A percentile compares a stretch with the other conserved stretches of the same genome.
These are phyloP conservation scores for Rhinoderma darwinii DNA, from an alignment of 2,113 vertebrate species.

Conservation along the genomic window DNA sequence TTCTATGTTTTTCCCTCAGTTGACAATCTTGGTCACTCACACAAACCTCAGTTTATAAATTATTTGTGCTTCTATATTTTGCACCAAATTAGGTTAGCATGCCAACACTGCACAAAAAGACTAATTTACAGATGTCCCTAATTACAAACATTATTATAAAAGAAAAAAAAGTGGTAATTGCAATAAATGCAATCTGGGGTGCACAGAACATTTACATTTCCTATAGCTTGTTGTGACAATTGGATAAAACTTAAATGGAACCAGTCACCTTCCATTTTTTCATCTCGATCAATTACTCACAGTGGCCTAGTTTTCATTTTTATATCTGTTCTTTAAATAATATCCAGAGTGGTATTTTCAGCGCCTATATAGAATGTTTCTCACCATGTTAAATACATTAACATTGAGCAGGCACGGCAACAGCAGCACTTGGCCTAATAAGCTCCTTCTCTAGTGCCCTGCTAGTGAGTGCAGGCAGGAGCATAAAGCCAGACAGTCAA, in stretches of 20 bases:
- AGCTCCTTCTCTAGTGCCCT: background rate
- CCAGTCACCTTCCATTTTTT: background rate
- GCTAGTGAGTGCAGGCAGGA: background rate
- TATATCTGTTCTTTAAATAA: background rate
- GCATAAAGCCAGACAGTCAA: no score
- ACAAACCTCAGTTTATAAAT: conserved; percentile 29
- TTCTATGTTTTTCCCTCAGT: background rate
- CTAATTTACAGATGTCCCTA: conserved; percentile 5
- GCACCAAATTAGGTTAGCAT: conserved; percentile 19
- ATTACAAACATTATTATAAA: conserved; percentile 12
- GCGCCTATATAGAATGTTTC: background rate
- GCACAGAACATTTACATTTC: background rate
- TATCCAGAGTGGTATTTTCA: background rate
- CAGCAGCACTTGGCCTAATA: background rate
- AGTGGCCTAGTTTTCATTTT: background rate
- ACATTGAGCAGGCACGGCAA: background rate
- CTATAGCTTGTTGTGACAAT: background rate
- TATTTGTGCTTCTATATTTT: conserved; percentile 12
- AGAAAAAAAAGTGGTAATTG: background rate
- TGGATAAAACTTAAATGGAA: background rate
- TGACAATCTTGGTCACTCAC: conserved; percentile 13
- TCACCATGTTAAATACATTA: background rate
- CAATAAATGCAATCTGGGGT: conserved; percentile 7
- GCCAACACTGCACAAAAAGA: conserved; percentile 24
- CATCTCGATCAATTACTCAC: background rate